A percentile compares a stretch with the other conserved stretches of the same genome.
Evolutionary conservation across 2,113 vertebrate species (phyloP).

Genomic region (Prietella phreatophila): DNA sequence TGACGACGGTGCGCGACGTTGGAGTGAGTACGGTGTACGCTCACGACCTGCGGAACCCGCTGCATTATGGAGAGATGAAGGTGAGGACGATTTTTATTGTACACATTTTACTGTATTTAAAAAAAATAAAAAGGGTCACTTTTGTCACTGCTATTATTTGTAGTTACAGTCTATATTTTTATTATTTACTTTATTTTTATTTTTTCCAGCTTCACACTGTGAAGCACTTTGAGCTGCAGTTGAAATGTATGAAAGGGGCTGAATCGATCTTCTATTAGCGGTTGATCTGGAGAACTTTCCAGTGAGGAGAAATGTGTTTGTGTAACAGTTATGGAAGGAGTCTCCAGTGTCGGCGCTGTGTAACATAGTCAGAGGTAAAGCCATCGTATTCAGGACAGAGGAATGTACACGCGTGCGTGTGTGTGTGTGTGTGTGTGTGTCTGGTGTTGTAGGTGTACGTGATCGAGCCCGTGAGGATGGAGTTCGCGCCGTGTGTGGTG

Average conservation of each 20-base stretch:
- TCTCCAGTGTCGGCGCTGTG: not conserved
- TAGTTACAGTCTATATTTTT: too few species aligned
- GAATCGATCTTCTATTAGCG: too few species aligned
- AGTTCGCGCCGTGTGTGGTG: slow-evolving; percentile 83
- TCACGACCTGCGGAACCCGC: slow-evolving; percentile 81
- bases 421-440: not conserved
- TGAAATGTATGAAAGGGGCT: too few species aligned
- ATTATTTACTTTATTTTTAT: too few species aligned
- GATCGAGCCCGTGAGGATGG: slow-evolving; percentile 88
- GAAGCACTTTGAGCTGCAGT: too few species aligned
- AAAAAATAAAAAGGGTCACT: too few species aligned
- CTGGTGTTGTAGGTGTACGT: slow-evolving; percentile 79
- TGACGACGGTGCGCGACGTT: slow-evolving; percentile 84
- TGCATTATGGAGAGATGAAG: slow-evolving; percentile 91
- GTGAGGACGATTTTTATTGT: too few species aligned
- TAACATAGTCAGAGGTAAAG: not conserved
- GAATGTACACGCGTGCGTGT: not conserved
- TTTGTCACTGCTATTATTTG: too few species aligned
- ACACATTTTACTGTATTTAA: too few species aligned
- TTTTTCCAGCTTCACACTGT: too few species aligned
- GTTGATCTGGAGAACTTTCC: not conserved
- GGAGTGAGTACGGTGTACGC: slow-evolving; percentile 85
- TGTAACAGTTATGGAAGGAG: not conserved
- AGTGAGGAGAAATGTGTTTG: not conserved
- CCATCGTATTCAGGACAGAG: too few species aligned